These are phyloP conservation scores for Otolemur garnettii DNA, from an alignment of 2,113 vertebrate genomes.

Conservation along the genomic window DNA sequence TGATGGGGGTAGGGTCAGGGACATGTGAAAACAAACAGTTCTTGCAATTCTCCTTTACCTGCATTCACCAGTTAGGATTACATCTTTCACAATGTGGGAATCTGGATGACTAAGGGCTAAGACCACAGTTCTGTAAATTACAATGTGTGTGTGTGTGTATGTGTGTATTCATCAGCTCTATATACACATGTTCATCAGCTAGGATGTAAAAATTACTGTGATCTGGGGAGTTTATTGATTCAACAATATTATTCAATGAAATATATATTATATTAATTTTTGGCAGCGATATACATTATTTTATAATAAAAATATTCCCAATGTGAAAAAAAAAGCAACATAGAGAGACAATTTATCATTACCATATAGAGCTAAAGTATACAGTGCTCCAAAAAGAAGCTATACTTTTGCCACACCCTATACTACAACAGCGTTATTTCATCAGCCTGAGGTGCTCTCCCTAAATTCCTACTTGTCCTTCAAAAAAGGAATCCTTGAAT, in stretches of 20 bases:
- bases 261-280: not conserved
- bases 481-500: constrained; percentile 42
- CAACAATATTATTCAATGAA: not conserved
- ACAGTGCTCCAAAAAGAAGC: not conserved
- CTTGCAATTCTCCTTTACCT: not conserved
- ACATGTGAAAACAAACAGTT: no score
- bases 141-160: not conserved
- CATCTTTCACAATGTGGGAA: not conserved
- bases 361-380: not conserved
- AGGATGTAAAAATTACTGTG: not conserved
- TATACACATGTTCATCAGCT: not conserved
- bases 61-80: not conserved
- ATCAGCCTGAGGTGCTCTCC: not conserved
- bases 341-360: not conserved
- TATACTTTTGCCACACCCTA: not conserved
- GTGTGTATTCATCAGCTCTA: no score
- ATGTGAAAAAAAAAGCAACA: constrained; percentile 6
- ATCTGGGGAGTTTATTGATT: not conserved
- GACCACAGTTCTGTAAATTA: not conserved
- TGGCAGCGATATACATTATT: not conserved
- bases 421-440: not conserved
- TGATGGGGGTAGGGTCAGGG: no score
- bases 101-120: not conserved
- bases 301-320: not conserved
- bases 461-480: not conserved